phyloP scores from a whole-genome alignment of 2,797 vertebrate genomes.

The Ptychadena robeensis region DNA sequence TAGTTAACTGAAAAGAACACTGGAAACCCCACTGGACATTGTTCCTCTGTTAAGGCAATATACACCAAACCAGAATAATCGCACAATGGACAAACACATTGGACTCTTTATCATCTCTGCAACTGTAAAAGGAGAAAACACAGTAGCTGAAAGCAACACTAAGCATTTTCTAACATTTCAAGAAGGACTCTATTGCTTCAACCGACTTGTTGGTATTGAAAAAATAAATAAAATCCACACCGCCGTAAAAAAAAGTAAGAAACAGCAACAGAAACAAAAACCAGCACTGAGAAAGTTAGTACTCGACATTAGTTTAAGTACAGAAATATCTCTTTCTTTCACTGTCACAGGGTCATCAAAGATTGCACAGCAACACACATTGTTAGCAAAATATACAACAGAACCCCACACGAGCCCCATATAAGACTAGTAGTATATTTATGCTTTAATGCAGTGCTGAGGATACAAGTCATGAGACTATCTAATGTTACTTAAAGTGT shows the following conservation, averaged over 20 bases:
- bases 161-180: not conserved
- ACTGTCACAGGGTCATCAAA: slow-evolving; percentile 32
- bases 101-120: not conserved
- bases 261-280: no score
- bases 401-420: slow-evolving; percentile 15
- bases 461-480: not conserved
- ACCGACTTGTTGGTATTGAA: not conserved
- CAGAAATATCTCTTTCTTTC: not conserved
- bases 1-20: slow-evolving; percentile 72
- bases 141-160: slow-evolving; percentile 3
- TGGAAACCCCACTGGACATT: slow-evolving; percentile 49
- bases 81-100: slow-evolving; percentile 40
- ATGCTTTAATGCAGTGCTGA: slow-evolving; percentile 5
- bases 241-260: not conserved
- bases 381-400: slow-evolving; percentile 42
- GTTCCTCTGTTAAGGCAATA: slow-evolving; percentile 39
- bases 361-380: slow-evolving; percentile 30
- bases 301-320: slow-evolving; percentile 23
- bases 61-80: slow-evolving; percentile 38
- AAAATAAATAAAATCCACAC: slow-evolving; percentile 9
- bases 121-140: slow-evolving; percentile 1
- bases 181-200: slow-evolving; percentile 12
- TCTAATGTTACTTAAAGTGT: not conserved
- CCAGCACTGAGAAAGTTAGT: slow-evolving; percentile 22
- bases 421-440: slow-evolving; percentile 11